phyloP scores from a whole-genome alignment of 2,888 invertebrate genomes.

The Ryuthela nishihirai region DNA sequence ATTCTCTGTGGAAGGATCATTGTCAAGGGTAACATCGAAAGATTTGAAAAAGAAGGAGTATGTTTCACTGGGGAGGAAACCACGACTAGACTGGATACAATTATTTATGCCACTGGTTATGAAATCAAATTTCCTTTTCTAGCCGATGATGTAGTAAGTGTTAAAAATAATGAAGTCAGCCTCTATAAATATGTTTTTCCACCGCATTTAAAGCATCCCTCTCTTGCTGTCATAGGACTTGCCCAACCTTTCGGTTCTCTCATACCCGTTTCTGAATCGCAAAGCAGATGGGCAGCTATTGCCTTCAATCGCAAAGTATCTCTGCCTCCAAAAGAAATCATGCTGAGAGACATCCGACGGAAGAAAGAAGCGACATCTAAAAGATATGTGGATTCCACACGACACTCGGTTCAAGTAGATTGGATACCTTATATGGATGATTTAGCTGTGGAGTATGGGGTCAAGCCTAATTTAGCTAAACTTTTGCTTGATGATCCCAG shows the following conservation, averaged over 20 bases:
- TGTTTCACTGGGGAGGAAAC: slow-evolving; percentile 1
- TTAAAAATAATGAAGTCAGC: slow-evolving; percentile 4
- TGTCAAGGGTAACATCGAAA: slow-evolving; percentile 47
- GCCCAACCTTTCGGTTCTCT: slow-evolving; percentile 72
- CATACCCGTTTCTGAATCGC: slow-evolving; percentile 78
- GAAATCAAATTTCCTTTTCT: slow-evolving; percentile 19
- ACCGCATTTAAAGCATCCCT: slow-evolving; percentile 67
- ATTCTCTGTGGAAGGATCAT: slow-evolving; percentile 50
- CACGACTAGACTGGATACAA: slow-evolving; percentile 9
- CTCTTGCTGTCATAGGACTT: slow-evolving; percentile 76
- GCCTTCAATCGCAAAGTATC: slow-evolving; percentile 59
- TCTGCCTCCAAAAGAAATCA: slow-evolving; percentile 62
- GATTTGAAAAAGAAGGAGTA: too few relatives aligned
- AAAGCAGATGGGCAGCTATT: slow-evolving; percentile 56
- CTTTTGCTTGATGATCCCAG: slow-evolving; percentile 43
- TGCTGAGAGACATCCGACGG: slow-evolving; percentile 60
- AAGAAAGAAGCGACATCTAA: slow-evolving; percentile 62
- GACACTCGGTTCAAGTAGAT: not conserved
- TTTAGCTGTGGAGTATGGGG: slow-evolving; percentile 50
- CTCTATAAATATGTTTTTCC: slow-evolving; percentile 12
- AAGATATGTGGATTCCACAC: slow-evolving; percentile 67
- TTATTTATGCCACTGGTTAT: slow-evolving; percentile 35
- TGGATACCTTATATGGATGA: slow-evolving; percentile 51
- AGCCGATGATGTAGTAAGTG: slow-evolving; percentile 6
- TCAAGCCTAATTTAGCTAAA: slow-evolving; percentile 49